phyloP scores from a whole-genome alignment of 2,888 invertebrate species.

The Yponomeuta malinellus region DNA sequence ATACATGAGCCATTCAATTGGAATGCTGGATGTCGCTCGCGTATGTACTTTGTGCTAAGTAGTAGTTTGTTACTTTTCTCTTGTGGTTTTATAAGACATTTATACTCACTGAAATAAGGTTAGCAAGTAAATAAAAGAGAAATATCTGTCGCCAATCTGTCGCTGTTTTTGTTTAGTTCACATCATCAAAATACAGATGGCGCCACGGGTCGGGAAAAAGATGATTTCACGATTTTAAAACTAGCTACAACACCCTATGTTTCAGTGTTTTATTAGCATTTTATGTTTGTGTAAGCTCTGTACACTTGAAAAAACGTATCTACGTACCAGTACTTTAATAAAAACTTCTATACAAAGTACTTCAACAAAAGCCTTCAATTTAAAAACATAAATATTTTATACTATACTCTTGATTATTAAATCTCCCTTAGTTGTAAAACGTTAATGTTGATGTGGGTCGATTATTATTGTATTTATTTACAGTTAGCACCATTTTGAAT shows the following conservation, averaged over 20 bases:
- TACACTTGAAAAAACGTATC: not conserved
- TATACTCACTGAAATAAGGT: not conserved
- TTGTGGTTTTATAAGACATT: not conserved
- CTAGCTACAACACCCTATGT: not conserved
- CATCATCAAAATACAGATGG: conserved; percentile 39
- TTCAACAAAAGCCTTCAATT: too few relatives aligned
- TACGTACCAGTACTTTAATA: not conserved
- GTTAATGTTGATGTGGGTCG: too few relatives aligned
- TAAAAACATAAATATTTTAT: not conserved
- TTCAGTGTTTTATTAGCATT: not conserved
- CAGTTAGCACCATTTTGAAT: too few relatives aligned
- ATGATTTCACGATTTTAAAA: not conserved
- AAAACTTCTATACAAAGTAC: too few relatives aligned
- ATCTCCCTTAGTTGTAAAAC: too few relatives aligned
- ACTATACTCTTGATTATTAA: not conserved
- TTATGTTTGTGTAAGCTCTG: not conserved
- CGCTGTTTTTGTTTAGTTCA: not conserved
- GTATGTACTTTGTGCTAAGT: not conserved
- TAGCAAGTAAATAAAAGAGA: not conserved
- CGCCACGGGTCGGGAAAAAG: conserved; percentile 34
- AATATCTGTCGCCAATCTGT: too few relatives aligned
- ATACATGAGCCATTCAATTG: conserved; percentile 11
- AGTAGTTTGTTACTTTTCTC: not conserved
- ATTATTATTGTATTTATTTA: too few relatives aligned
- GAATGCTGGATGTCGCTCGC: conserved; percentile 5